Base-by-base conservation (phyloP, 2,113 vertebrate species). In the Xyrauchen texanus region DNA sequence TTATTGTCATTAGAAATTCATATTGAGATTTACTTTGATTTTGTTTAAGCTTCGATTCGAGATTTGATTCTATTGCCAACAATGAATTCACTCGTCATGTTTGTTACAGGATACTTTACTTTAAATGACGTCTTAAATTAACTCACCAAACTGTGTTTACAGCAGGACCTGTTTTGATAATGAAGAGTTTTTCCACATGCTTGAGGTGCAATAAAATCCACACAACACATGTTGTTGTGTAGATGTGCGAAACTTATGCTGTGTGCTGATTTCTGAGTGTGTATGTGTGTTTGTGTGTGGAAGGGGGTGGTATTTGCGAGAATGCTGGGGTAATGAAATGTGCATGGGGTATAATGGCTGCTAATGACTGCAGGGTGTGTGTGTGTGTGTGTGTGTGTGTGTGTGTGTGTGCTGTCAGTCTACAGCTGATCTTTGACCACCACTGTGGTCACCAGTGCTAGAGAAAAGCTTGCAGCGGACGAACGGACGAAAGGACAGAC, bases 381-480 rank as follows among this genome's bases (percentile, higher is more conserved):
- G 4, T 62, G 66, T 34, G 21, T 34, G 21, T 34, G 21, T 34
- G 21, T 66, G 21, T 66, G 15, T 47, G 66, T 79, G 60, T 75
- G 45, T 70, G 64, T 60, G 73, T 65, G 52, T 46, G 55, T 80
- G 12, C 77, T 88, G 89, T 90, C 88, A 90, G 82, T 81, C 76
- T 80, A 64, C 83, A 51, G 74, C 78, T 79, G 81, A 79, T 66
- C 83, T 69, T 82, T 83, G 80, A 84, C 83, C 85, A 84, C 87
- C 85, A 86, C 81, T 87, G 77, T 81, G 77, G 78, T 74, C 88
- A 89, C 79, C 86, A 88, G 85, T 86, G 85, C 85, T 84, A 86
- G 86, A 89, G 87, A 89, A 90, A 67, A 83, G 88, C 91, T 92
- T 11, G 77, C 76, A 92, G 91, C 88, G 84, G 87, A 85, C 87